Base-by-base conservation (phyloP, 2,113 vertebrate genomes). In the Falco punctatus region DNA sequence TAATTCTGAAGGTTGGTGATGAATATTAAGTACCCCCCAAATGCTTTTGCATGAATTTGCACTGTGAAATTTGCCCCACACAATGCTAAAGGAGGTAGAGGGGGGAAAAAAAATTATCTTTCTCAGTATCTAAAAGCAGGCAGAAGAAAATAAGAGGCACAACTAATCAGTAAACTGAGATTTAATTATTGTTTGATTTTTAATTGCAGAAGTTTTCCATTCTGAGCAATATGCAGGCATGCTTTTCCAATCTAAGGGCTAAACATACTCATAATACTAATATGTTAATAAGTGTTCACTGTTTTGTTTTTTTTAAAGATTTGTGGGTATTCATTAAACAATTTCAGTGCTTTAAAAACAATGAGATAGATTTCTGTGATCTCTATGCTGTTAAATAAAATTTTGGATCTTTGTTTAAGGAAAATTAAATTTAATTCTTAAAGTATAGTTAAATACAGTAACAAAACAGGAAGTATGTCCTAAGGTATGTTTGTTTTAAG, bases 401-500 rank as follows among this genome's bases (percentile, higher is more conserved):
- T 94, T 94, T 44, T 67, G 15, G 32, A 27, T 78, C 57, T 94
- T 73, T 78, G 42, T 64, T 87, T 74, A 88, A 82, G 49, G 72
- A 90, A 92, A 93, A 78, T 38, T 88, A 52, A 69, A 77, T 73
- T 87, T 72, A 12, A 61, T 91, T 95, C 78, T 81, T 15, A 3
- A 72, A 55, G 35, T 80, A 38, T 64, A 70, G 52, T 93, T 83
- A 94, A 95, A 55, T 91, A 51, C 46, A 90, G 81, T 83, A 92
- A 94, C 3, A 67, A 87, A 97, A 74, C 81, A 92, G 86, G 95
- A 97, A 95, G 58, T 73, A 18, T 40, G 24, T 59, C 75, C 69
- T 81, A 65, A 88, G 86, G 72, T 81, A 48, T 93, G 74, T 95
- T 94, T 92, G 49, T 15, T 87, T 96, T 92, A 92, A 85, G 58